Percentiles rank a stretch among this genome's conserved stretches.
phyloP scores from a whole-genome alignment of 2,113 vertebrate species.

The Embiotoca jacksoni region DNA sequence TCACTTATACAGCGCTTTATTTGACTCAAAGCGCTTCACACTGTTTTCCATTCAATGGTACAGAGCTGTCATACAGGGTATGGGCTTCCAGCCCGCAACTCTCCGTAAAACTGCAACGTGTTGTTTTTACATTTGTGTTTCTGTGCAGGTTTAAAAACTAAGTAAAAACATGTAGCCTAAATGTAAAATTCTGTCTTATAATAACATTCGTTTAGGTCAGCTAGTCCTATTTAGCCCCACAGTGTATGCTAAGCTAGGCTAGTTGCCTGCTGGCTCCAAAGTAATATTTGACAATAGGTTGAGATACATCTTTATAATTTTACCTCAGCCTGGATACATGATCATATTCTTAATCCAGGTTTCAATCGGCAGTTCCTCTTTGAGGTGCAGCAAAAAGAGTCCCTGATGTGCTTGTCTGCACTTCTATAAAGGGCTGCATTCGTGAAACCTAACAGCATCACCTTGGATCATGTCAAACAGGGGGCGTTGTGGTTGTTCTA shows the following conservation, averaged over 20 bases:
- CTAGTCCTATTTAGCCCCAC: neutral
- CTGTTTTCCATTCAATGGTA: too few species aligned
- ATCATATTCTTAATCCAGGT: neutral
- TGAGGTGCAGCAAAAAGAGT: neutral
- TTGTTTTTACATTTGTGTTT: too few species aligned
- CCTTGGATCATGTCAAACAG: neutral
- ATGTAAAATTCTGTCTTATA: neutral
- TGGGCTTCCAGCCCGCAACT: too few species aligned
- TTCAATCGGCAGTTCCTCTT: constrained; percentile 3
- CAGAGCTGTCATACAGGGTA: too few species aligned
- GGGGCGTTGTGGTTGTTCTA: neutral
- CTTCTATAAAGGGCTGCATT: neutral
- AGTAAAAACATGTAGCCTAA: neutral
- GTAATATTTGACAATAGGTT: neutral
- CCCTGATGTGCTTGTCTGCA: neutral
- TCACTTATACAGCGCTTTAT: too few species aligned
- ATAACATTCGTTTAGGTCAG: neutral
- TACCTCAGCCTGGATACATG: neutral
- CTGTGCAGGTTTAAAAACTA: too few species aligned
- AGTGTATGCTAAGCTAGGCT: neutral
- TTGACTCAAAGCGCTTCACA: too few species aligned
- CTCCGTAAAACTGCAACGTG: too few species aligned
- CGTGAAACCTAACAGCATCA: neutral
- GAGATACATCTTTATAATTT: neutral
- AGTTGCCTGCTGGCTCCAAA: neutral